Conservation (phyloP, 1,140 invertebrate genomes). For the Trissolcus basalis region DNA sequence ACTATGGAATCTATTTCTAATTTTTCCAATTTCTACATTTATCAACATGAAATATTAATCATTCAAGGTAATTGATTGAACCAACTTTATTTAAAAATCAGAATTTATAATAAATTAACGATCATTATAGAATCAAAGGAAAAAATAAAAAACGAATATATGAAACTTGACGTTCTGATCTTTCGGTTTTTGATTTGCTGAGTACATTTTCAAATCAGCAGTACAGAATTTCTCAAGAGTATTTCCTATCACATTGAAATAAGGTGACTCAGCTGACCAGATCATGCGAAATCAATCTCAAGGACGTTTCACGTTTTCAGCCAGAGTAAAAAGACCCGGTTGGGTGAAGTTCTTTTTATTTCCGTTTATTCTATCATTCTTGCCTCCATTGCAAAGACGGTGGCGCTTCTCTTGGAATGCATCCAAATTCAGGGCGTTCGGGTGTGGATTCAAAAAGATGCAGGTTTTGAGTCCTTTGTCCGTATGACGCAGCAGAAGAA, state of each 20-base stretch:
- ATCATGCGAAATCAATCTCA: conserved; percentile 53
- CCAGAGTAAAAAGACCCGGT: conserved; percentile 44
- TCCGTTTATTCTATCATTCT: conserved; percentile 46
- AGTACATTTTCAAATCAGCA: too few relatives aligned
- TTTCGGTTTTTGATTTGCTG: too few relatives aligned
- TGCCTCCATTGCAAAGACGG: conserved; percentile 42
- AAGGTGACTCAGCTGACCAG: conserved; percentile 12
- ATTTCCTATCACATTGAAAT: conserved; percentile 11
- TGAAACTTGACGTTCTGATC: too few relatives aligned
- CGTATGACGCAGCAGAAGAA: conserved; percentile 44
- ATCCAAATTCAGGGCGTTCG: conserved; percentile 46
- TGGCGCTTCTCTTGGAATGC: conserved; percentile 45
- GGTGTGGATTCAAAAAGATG: conserved; percentile 50
- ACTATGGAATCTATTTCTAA: too few relatives aligned
- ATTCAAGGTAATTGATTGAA: too few relatives aligned
- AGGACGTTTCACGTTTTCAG: conserved; percentile 39
- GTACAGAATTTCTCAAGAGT: too few relatives aligned
- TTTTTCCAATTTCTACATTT: too few relatives aligned
- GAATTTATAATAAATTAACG: too few relatives aligned
- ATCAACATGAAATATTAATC: too few relatives aligned
- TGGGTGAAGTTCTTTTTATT: conserved; percentile 44
- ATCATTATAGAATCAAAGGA: too few relatives aligned
- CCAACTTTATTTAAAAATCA: too few relatives aligned
- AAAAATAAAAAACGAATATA: too few relatives aligned
- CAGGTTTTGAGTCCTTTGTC: conserved; percentile 49